A percentile compares a stretch with the other conserved stretches of the same genome.
Evolutionary conservation across 2,797 vertebrate genomes (phyloP).

Genomic region (Lepidocolaptes lacrymiger): DNA sequence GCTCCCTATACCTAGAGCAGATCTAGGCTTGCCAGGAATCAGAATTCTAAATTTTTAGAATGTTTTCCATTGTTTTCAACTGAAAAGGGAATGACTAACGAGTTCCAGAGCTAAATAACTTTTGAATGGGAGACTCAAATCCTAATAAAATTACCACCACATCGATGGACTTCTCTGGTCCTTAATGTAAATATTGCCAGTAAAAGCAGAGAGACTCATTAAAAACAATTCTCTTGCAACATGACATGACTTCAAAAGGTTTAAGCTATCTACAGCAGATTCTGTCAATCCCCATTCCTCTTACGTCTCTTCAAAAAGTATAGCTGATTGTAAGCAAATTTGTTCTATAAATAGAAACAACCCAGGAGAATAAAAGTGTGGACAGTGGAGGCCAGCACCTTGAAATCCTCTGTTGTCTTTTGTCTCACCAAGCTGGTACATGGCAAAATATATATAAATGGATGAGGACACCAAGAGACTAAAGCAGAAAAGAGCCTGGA

Average conservation of each 20-base stretch:
- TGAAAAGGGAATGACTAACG: background rate
- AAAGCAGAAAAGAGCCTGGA: background rate
- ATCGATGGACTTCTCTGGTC: background rate
- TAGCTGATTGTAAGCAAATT: background rate
- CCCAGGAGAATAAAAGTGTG: background rate
- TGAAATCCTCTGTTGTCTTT: background rate
- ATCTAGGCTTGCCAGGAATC: background rate
- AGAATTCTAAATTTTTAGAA: background rate
- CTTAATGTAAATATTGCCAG: background rate
- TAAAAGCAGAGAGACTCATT: background rate
- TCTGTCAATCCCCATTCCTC: rapidly evolving
- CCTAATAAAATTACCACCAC: background rate
- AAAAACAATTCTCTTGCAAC: background rate
- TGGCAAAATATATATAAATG: background rate
- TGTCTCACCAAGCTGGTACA: background rate
- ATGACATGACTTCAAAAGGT: background rate
- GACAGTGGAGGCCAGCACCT: background rate
- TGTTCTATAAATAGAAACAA: background rate
- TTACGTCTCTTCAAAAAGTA: background rate
- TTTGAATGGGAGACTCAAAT: background rate
- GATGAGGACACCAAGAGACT: background rate
- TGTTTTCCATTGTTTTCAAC: background rate
- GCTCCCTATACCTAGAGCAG: background rate
- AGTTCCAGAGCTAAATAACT: background rate
- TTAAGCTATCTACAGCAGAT: background rate